Evolutionary conservation across 2,888 invertebrate species (phyloP).

Genomic region (Caenorhabditis parvicauda): DNA sequence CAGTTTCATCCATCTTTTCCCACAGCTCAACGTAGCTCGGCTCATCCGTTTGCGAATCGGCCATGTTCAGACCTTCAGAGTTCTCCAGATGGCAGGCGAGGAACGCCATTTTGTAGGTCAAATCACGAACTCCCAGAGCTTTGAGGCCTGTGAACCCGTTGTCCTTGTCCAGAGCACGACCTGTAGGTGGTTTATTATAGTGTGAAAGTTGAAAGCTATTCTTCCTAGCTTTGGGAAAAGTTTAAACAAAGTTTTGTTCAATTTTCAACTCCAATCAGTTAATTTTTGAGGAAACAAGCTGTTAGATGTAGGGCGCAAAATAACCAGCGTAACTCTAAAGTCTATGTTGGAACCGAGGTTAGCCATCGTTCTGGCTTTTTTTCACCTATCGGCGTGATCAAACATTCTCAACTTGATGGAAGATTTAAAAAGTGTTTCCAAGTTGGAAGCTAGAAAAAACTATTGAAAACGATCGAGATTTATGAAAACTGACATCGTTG

Average conservation of each 20-base stretch:
- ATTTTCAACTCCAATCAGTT: no score
- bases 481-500: conserved; percentile 6
- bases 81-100: conserved; percentile 80
- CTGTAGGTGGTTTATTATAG: conserved; percentile 2
- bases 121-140: conserved; percentile 80
- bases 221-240: no score
- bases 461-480: background rate
- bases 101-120: conserved; percentile 85
- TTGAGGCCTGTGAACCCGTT: conserved; percentile 86
- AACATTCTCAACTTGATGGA: no score
- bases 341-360: no score
- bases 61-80: conserved; percentile 17
- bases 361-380: no score
- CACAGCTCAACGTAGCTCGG: conserved; percentile 72
- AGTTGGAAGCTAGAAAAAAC: background rate
- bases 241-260: no score
- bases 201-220: no score
- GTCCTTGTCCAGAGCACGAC: conserved; percentile 67
- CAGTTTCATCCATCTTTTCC: conserved; percentile 18
- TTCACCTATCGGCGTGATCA: no score
- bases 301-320: no score
- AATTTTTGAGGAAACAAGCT: no score
- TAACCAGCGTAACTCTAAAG: no score
- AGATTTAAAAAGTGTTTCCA: background rate
- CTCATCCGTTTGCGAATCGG: conserved; percentile 70